Percentiles rank a stretch among this genome's conserved stretches.
phyloP scores from a whole-genome alignment of 2,888 invertebrate species.

The Antitype chi region DNA sequence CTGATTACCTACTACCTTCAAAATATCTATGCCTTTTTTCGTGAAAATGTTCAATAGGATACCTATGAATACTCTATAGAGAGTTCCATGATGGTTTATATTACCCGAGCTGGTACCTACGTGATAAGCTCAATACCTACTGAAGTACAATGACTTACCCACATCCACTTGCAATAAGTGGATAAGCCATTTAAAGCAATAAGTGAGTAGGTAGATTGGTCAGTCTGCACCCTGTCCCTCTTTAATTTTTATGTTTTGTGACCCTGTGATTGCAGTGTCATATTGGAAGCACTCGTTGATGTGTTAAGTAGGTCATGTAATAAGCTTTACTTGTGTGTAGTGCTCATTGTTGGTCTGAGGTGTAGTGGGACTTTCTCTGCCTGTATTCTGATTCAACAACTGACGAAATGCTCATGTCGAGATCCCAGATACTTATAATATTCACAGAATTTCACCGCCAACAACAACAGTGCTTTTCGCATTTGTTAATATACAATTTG shows the following conservation, averaged over 20 bases:
- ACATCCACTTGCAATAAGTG: neutral
- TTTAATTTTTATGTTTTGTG: conserved; percentile 1
- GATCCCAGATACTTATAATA: neutral
- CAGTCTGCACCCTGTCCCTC: neutral
- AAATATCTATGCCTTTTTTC: neutral
- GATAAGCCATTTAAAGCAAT: neutral
- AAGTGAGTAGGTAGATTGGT: neutral
- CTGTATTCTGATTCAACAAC: neutral
- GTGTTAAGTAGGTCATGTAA: neutral
- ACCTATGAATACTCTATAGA: neutral
- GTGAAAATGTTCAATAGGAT: neutral
- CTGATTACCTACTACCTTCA: neutral
- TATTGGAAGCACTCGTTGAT: neutral
- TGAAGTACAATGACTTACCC: conserved; percentile 1
- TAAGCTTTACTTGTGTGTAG: neutral
- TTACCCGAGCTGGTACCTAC: neutral
- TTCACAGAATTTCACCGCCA: neutral
- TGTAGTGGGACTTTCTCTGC: neutral
- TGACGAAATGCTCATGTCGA: neutral
- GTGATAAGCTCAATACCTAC: neutral
- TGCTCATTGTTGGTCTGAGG: no score
- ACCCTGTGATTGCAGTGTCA: neutral
- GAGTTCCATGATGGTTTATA: neutral
- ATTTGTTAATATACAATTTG: conserved; percentile 25
- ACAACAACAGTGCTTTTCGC: conserved; percentile 4